Evolutionary conservation across 2,797 vertebrate genomes (phyloP).

Genomic region (Lacerta agilis): DNA sequence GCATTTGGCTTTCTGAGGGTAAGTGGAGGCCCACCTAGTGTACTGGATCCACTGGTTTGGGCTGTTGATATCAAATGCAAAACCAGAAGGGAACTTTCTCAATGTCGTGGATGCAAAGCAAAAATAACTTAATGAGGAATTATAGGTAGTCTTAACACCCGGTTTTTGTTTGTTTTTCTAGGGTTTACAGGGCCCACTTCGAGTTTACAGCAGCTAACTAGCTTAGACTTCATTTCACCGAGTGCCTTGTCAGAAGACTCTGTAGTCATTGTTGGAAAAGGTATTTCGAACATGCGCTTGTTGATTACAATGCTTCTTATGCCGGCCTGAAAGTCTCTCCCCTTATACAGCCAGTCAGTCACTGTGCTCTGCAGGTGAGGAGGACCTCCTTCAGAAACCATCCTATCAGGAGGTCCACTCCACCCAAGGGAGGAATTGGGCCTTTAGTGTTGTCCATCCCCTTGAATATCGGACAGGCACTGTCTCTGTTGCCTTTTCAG

Average conservation of each 20-base stretch:
- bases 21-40: too few species aligned
- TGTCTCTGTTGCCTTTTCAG: too few species aligned
- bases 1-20: too few species aligned
- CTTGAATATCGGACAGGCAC: too few species aligned
- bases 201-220: conserved; percentile 57
- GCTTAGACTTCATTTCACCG: conserved; percentile 64
- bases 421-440: too few species aligned
- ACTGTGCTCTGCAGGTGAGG: too few species aligned
- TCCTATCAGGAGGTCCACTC: too few species aligned
- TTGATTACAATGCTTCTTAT: background rate
- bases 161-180: conserved; percentile 21
- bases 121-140: background rate
- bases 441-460: too few species aligned
- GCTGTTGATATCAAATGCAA: background rate
- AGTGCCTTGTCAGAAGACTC: conserved; percentile 81
- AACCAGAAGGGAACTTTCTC: background rate
- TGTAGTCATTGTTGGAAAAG: conserved; percentile 85
- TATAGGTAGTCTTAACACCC: fast-evolving
- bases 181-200: conserved; percentile 61
- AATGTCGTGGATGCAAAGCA: background rate
- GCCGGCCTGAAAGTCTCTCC: background rate
- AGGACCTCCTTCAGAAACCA: too few species aligned
- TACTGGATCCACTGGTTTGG: background rate
- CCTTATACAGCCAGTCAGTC: too few species aligned
- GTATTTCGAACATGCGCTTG: conserved; percentile 66